phyloP scores from a whole-genome alignment of 2,113 vertebrate genomes.

The Muntiacus muntjak region DNA sequence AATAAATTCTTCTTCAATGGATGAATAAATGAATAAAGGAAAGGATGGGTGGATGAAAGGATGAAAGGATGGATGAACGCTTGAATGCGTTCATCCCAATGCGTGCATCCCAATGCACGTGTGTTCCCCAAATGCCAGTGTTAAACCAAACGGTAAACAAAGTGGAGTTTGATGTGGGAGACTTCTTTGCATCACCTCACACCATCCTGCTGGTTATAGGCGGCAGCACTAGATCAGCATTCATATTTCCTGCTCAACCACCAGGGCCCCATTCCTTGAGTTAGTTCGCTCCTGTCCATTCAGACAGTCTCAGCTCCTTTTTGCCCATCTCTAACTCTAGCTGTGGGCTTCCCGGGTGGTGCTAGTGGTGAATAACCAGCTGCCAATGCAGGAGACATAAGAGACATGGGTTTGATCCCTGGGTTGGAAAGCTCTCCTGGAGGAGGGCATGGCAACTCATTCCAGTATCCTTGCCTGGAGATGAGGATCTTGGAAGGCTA shows the following conservation, averaged over 20 bases:
- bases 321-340: background rate
- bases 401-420: background rate
- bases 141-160: background rate
- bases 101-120: too few species aligned
- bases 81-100: too few species aligned
- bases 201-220: background rate
- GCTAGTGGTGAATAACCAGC: background rate
- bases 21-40: background rate
- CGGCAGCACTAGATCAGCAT: background rate
- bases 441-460: background rate
- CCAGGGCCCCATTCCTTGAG: background rate
- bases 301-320: background rate
- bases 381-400: background rate
- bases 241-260: background rate
- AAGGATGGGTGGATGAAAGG: background rate
- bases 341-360: background rate
- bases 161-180: background rate
- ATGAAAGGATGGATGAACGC: background rate
- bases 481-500: background rate
- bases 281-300: background rate
- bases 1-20: background rate
- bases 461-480: background rate
- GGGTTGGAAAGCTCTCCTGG: background rate
- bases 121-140: background rate
- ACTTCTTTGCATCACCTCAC: fast-evolving